Evolutionary conservation across 2,888 invertebrate genomes (phyloP).

Genomic region (Drosophila algonquin): DNA sequence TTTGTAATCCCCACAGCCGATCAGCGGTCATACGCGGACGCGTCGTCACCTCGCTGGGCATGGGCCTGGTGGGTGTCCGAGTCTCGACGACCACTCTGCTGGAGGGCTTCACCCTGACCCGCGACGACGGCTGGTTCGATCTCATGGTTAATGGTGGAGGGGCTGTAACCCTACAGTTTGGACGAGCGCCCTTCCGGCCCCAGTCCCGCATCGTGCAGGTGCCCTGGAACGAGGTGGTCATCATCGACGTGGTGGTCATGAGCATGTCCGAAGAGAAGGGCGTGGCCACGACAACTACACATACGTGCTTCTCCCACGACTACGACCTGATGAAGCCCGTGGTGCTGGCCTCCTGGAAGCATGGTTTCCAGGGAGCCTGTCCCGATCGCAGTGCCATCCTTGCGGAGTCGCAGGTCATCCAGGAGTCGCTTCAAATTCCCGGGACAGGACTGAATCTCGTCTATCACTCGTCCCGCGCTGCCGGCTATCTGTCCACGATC

Average conservation of each 20-base stretch:
- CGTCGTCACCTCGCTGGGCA: constrained; percentile 95
- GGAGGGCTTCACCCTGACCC: constrained; percentile 97
- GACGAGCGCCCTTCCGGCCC: constrained; percentile 94
- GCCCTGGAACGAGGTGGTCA: constrained; percentile 99
- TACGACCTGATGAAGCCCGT: constrained; percentile 97
- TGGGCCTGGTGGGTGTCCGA: constrained; percentile 97
- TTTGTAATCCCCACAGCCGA: constrained; percentile 87
- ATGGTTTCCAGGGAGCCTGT: constrained; percentile 97
- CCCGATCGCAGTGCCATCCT: constrained; percentile 95
- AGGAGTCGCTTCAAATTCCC: constrained; percentile 96
- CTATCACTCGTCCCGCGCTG: constrained; percentile 97
- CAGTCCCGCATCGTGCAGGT: constrained; percentile 95
- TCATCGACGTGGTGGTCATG: constrained; percentile 94
- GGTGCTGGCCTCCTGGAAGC: constrained; percentile 96
- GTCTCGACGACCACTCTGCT: constrained; percentile 97
- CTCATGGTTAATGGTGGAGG: constrained; percentile 99
- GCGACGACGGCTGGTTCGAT: constrained; percentile 98
- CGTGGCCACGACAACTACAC: constrained; percentile 87
- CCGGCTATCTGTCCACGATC: constrained; percentile 96
- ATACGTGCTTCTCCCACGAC: constrained; percentile 94
- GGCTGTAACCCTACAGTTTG: constrained; percentile 97
- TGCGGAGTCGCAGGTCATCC: constrained; percentile 96
- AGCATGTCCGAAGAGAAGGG: constrained; percentile 92
- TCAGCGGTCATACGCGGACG: constrained; percentile 98
- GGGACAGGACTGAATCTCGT: constrained; percentile 97